Base-by-base conservation (phyloP, 2,113 vertebrate species). In the Callospermophilus lateralis region DNA sequence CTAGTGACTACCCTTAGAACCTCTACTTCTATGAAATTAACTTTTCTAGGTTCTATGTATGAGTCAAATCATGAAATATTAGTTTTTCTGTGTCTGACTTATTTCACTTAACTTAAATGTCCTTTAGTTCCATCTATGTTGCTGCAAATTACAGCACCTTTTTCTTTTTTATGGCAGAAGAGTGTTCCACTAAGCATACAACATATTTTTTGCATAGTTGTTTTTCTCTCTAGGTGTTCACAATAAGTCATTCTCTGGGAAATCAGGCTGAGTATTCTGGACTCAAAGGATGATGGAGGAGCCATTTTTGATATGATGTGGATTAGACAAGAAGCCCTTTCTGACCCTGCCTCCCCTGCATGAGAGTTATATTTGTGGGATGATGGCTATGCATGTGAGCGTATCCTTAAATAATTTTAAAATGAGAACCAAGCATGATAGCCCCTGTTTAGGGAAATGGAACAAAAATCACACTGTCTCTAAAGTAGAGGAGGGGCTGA, bases 151-250 rank as follows among this genome's bases (percentile, higher is more conserved):
- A 39, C 26, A 53, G 8, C 51, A n/a, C 16, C 51, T 45, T 55
- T 55, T 55, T 32, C 65, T 30, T 63, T 28, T 81, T 28, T 89
- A 45, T 48, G 53, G 4, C 11, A 45, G 30, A 37, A 61, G 58
- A 34, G 24, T 58, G 37, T 84, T 63, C 8, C n/a, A 77, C 10
- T 48, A 20, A 6, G 77, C 87, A 24, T 34, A 45, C 9, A 88
- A 13, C 8, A 42, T 48, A 72, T 15, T 67, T 94, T 73, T 77
- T n/a, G 26, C 45, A 48, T 8, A 70, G 34, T 12, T 58, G 30
- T 87, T 93, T 93, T 22, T 95, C 12, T 51, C 39, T 37, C 72
- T 94, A 84, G 45, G 30, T 70, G 55, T 88, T 63, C 28, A 53
- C 24, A 39, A 58, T 4, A 61, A 53, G 51, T 53, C 15, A 17